Evolutionary conservation across 2,113 vertebrate genomes (phyloP).

Genomic region (Pao palembangensis): DNA sequence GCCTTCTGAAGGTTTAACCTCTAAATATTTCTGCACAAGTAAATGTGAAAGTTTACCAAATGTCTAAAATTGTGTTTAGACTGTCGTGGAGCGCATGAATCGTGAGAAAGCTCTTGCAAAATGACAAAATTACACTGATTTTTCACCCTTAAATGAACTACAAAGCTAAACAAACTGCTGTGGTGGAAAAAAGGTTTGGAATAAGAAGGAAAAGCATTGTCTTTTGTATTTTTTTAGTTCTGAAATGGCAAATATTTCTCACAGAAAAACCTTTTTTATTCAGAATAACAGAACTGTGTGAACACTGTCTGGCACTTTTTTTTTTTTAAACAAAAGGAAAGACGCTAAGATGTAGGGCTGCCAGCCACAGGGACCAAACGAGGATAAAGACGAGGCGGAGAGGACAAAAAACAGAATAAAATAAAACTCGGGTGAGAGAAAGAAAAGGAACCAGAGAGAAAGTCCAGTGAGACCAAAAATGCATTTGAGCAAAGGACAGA

Average conservation of each 20-base stretch:
- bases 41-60: too few species aligned
- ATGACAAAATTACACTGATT: too few species aligned
- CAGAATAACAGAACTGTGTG: background rate
- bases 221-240: background rate
- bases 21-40: too few species aligned
- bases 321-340: background rate
- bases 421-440: background rate
- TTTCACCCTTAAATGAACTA: too few species aligned
- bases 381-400: slow-evolving; percentile 25
- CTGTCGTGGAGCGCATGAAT: too few species aligned
- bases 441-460: slow-evolving; percentile 2
- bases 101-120: too few species aligned
- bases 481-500: slow-evolving; percentile 27
- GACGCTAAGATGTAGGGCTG: slow-evolving; percentile 14
- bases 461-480: slow-evolving; percentile 35
- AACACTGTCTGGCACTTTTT: slow-evolving; percentile 6
- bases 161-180: too few species aligned
- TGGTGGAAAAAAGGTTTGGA: background rate
- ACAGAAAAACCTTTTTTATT: background rate
- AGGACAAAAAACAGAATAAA: too few species aligned
- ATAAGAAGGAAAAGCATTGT: background rate
- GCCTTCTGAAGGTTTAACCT: too few species aligned
- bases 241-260: background rate
- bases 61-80: too few species aligned
- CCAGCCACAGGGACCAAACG: slow-evolving; percentile 38